phyloP scores from a whole-genome alignment of 2,888 invertebrate species.

The Strigamia transsilvanica region DNA sequence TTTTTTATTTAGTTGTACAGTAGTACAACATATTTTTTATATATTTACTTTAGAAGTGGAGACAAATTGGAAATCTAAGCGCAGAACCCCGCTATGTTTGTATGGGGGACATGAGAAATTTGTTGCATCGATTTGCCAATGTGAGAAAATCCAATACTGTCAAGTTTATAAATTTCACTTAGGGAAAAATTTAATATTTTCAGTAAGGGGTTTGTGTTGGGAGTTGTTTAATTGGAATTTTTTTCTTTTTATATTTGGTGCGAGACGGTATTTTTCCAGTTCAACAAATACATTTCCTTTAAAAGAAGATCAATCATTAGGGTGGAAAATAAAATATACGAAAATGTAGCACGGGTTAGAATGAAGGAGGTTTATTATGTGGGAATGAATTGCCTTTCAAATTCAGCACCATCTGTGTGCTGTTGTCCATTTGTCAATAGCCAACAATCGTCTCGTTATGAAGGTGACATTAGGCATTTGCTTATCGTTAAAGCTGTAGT shows the following conservation, averaged over 20 bases:
- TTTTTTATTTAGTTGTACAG: too few relatives aligned
- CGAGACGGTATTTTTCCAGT: slow-evolving; percentile 1
- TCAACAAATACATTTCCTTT: slow-evolving; percentile 4
- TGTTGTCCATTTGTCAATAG: slow-evolving; percentile 49
- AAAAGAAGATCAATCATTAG: slow-evolving; percentile 44
- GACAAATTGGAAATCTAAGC: slow-evolving; percentile 49
- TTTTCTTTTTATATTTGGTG: not conserved
- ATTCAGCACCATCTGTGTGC: slow-evolving; percentile 48
- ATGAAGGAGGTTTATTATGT: slow-evolving; percentile 41
- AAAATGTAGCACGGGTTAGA: slow-evolving; percentile 46
- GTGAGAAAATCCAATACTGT: slow-evolving; percentile 30
- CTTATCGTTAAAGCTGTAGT: not conserved
- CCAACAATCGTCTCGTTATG: slow-evolving; percentile 18
- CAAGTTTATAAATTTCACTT: slow-evolving; percentile 33
- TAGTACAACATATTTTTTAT: too few relatives aligned
- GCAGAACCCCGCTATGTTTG: slow-evolving; percentile 29
- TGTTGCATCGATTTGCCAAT: slow-evolving; percentile 43
- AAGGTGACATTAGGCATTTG: slow-evolving; percentile 26
- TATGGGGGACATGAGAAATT: slow-evolving; percentile 23
- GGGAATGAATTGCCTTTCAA: slow-evolving; percentile 46
- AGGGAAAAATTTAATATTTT: slow-evolving; percentile 29
- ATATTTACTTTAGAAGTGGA: slow-evolving; percentile 18
- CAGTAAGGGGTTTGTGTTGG: not conserved
- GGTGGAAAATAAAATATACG: slow-evolving; percentile 15
- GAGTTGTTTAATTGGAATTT: slow-evolving; percentile 20